These are phyloP conservation scores for Scophthalmus maximus DNA, from an alignment of 2,113 vertebrate genomes.

Conservation along the genomic window DNA sequence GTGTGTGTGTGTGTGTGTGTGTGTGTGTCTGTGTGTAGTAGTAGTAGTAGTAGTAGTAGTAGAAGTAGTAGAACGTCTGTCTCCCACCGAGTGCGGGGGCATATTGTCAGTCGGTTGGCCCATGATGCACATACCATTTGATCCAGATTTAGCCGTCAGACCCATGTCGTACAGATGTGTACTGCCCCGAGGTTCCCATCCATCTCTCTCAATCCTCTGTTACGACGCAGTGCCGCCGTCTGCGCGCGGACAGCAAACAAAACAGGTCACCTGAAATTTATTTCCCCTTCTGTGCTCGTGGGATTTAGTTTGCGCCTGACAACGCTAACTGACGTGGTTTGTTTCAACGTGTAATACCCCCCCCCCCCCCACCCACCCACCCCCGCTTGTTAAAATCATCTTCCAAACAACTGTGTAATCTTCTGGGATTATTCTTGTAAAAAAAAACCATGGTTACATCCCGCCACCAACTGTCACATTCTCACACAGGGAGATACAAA, in stretches of 20 bases:
- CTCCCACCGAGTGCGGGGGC: constrained; percentile 1
- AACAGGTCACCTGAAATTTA: constrained; percentile 75
- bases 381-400: constrained; percentile 47
- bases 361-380: constrained; percentile 16
- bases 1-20: background rate
- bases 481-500: background rate
- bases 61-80: background rate
- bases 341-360: constrained; percentile 65
- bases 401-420: constrained; percentile 67
- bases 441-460: background rate
- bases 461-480: background rate
- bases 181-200: constrained; percentile 40
- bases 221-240: constrained; percentile 15
- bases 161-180: constrained; percentile 53
- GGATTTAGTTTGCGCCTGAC: constrained; percentile 50
- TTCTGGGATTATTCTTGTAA: constrained; percentile 61
- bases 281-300: constrained; percentile 49
- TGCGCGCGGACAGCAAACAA: constrained; percentile 61
- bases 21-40: background rate
- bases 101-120: constrained; percentile 18
- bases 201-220: constrained; percentile 19
- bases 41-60: background rate
- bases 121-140: constrained; percentile 42
- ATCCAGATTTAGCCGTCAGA: constrained; percentile 49
- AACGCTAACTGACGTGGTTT: constrained; percentile 53